Base-by-base conservation (phyloP, 2,797 vertebrate species). In the Spea hammondii region DNA sequence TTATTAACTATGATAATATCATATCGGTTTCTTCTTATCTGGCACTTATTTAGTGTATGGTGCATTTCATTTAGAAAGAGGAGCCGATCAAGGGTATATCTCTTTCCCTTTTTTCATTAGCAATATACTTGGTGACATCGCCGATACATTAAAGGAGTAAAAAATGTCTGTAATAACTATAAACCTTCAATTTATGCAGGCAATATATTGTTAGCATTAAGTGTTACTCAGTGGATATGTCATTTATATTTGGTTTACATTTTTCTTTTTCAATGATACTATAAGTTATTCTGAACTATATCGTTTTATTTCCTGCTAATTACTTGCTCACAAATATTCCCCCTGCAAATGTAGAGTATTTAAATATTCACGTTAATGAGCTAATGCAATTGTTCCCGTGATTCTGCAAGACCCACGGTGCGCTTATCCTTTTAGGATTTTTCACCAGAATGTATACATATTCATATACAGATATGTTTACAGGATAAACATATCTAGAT, bases 181-280 rank as follows among this genome's bases (percentile, higher is more conserved):
- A 78, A 78, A 71, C 67, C 9, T 78, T 44, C 13, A 62, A 71
- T 71, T 71, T 65, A 78, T 78, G 76, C 10, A 17, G 5, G 68
- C 76, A 70, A 70, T 77, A 77, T 77, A 70, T 70, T 77, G 57
- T 53, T 77, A 64, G 55, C 55, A 70, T 77, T 64, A 69, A 70
- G 65, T 70, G 55, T 53, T 77, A 70, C 55, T 62, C 66, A 49
- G 10, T 10, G 53, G 57, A n/a, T 47, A 55, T 51, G 47, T 62
- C 11, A 69, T 48, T 77, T 62, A 62, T 54, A 77, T 60, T 62
- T 77, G 57, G 67, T 67, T 67, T 67, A 67, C 65, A 67, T 67
- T 67, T 67, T 12, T 67, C 65, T 67, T 67, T 49, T 67, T 67
- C 65, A 67, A 48, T 67, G 65, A 67, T 67, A 49, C 47, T 67